Conservation (phyloP, 30 jellyfish, hydroid and myxozoan species). For the Chironex yamaguchii region DNA sequence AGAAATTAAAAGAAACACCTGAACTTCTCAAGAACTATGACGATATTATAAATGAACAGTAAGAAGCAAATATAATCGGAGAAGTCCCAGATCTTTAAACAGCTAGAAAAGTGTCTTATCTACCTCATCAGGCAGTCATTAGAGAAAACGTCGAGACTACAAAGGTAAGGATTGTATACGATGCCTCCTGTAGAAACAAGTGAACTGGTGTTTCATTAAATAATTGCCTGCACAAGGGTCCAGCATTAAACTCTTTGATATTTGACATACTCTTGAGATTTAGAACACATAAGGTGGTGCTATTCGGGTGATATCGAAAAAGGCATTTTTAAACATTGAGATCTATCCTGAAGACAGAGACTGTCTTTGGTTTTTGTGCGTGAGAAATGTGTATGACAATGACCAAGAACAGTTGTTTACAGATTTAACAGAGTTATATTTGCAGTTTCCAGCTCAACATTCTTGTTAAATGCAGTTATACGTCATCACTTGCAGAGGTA, state of each 20-base stretch:
- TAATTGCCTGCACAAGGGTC: conserved; percentile 34
- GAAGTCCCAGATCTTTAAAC: conserved; percentile 8
- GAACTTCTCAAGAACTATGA: conserved; percentile 24
- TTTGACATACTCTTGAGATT: conserved; percentile 6
- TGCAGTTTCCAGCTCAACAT: conserved; percentile 28
- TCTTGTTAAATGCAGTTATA: conserved; percentile 13
- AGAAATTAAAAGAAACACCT: neutral
- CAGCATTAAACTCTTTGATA: neutral
- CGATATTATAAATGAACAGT: conserved; percentile 12
- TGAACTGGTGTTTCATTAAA: conserved; percentile 4
- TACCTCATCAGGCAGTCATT: conserved; percentile 60
- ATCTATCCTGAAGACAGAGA: conserved; percentile 46
- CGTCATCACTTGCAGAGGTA: conserved; percentile 16
- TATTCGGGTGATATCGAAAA: conserved; percentile 27
- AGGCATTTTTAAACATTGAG: conserved; percentile 24
- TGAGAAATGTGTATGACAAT: conserved; percentile 1
- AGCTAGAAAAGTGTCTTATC: conserved; percentile 10
- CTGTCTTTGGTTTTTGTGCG: conserved; percentile 2
- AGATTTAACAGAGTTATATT: conserved; percentile 32
- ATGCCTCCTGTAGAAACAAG: conserved; percentile 9
- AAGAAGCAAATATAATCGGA: conserved; percentile 3
- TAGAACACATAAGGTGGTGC: conserved; percentile 7
- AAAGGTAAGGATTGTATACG: conserved; percentile 33
- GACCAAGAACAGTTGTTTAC: neutral
- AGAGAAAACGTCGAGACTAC: conserved; percentile 22